Conservation (phyloP, 2,888 invertebrate species). For the Drosophila lacicola region DNA sequence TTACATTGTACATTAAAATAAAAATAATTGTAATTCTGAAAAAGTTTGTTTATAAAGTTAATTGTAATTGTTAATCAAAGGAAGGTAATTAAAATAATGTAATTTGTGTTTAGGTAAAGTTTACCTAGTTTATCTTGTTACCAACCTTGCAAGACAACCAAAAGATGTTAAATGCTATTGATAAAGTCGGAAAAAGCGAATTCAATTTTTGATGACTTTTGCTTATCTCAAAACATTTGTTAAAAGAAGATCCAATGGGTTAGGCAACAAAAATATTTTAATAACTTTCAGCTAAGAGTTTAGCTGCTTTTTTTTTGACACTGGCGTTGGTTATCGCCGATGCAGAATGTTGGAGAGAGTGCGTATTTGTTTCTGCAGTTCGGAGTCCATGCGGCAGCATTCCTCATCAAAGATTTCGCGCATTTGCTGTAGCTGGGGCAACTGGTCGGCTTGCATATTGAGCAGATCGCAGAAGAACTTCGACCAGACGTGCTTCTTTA, state of each 20-base stretch:
- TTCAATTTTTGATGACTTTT: background rate
- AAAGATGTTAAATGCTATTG: background rate
- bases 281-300: slow-evolving; percentile 5
- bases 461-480: slow-evolving; percentile 92
- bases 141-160: background rate
- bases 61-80: too few relatives aligned
- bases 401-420: slow-evolving; percentile 83
- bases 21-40: background rate
- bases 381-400: slow-evolving; percentile 84
- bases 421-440: slow-evolving; percentile 88
- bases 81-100: too few relatives aligned
- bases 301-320: slow-evolving; percentile 9
- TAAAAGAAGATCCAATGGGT: background rate
- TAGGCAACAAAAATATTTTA: slow-evolving; percentile 1
- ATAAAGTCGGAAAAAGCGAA: background rate
- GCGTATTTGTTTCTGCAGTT: slow-evolving; percentile 84
- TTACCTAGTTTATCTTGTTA: background rate
- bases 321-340: slow-evolving; percentile 80
- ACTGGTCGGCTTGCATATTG: slow-evolving; percentile 91
- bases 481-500: slow-evolving; percentile 91
- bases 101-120: background rate
- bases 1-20: background rate
- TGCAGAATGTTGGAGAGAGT: slow-evolving; percentile 84
- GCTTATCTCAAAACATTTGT: background rate
- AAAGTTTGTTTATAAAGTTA: background rate